Evolutionary conservation across 2,888 invertebrate genomes (phyloP).

Genomic region (Oithona nana): DNA sequence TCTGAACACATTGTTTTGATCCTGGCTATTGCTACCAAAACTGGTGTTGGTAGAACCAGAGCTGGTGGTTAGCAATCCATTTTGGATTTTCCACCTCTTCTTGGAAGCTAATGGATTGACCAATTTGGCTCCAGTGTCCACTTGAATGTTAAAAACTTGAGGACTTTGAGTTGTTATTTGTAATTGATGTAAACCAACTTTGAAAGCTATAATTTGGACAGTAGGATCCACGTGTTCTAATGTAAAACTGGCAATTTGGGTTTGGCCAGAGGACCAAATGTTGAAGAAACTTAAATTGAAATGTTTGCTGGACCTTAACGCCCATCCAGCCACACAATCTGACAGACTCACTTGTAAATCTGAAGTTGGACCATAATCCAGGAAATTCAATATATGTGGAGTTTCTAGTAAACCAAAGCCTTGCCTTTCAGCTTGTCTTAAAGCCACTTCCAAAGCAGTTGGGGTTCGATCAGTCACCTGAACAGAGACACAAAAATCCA

Average conservation of each 20-base stretch:
- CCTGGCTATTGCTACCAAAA: not conserved
- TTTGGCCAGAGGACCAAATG: not conserved
- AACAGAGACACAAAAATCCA: constrained; percentile 4
- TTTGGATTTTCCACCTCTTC: not conserved
- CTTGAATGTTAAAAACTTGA: not conserved
- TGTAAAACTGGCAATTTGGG: not conserved
- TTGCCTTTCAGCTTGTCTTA: not conserved
- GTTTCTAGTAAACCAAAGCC: not conserved
- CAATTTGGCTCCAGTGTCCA: not conserved
- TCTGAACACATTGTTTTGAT: not conserved
- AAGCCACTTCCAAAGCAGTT: not conserved
- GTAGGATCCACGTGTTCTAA: constrained; percentile 1
- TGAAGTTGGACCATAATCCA: not conserved
- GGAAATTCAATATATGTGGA: not conserved
- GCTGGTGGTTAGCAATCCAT: not conserved
- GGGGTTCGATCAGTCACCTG: not conserved
- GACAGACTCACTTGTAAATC: not conserved
- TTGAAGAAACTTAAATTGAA: not conserved
- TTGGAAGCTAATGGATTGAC: not conserved
- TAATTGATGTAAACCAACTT: not conserved
- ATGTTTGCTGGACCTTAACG: not conserved
- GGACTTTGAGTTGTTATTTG: not conserved
- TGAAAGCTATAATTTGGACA: constrained; percentile 10
- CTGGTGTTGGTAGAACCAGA: not conserved
- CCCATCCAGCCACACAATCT: not conserved